Percentiles rank a stretch among this genome's conserved stretches.
Evolutionary conservation across 2,113 vertebrate species (phyloP).

Genomic region (Felis catus): F.catus_Fca126_mat1.0 CM031412.1:175798501-175799000

Average conservation of each 20-base stretch:
- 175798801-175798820: background rate
- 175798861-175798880: background rate
- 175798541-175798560: background rate
- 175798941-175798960: background rate
- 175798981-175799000: background rate
- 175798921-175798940: background rate
- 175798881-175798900: background rate
- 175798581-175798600: background rate
- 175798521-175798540: background rate
- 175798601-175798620: background rate
- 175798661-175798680: accelerated
- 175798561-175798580: background rate
- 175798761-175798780: background rate
- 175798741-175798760: background rate
- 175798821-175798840: background rate
- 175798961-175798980: background rate
- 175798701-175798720: background rate
- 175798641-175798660: background rate
- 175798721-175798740: background rate
- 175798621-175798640: background rate
- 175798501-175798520: background rate
- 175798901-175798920: background rate
- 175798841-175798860: background rate
- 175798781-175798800: background rate
- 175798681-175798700: background rate